These are phyloP conservation scores for Patella caerulea DNA, from an alignment of 2,888 invertebrate genomes.

Conservation along the genomic window DNA sequence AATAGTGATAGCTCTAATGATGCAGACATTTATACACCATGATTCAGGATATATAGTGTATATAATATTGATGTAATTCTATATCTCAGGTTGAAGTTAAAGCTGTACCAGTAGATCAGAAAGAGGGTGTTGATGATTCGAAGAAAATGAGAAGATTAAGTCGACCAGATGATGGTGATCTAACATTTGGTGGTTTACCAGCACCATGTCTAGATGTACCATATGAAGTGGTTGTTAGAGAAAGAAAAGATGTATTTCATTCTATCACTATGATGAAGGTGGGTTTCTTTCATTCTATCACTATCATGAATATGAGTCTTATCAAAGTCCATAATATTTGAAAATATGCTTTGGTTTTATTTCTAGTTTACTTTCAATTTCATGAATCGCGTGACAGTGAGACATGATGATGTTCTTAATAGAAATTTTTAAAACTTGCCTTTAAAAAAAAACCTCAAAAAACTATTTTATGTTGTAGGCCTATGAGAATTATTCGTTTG, in stretches of 20 bases:
- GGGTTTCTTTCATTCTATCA: slow-evolving; percentile 27
- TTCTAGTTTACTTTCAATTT: no score
- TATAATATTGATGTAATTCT: not conserved
- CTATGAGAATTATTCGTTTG: slow-evolving; percentile 93
- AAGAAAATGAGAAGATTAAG: slow-evolving; percentile 76
- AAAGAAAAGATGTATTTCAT: slow-evolving; percentile 90
- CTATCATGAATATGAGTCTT: no score
- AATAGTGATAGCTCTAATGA: no score
- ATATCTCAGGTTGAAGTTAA: slow-evolving; percentile 78
- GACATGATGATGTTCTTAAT: no score
- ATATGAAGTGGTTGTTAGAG: slow-evolving; percentile 89
- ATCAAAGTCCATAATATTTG: no score
- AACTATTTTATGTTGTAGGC: slow-evolving; percentile 74
- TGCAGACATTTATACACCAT: no score
- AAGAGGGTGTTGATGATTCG: slow-evolving; percentile 76
- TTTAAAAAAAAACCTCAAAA: slow-evolving; percentile 1
- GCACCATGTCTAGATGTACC: slow-evolving; percentile 80
- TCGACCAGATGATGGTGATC: slow-evolving; percentile 60
- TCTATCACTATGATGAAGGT: slow-evolving; percentile 96
- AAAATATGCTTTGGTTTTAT: no score
- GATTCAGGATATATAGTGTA: no score
- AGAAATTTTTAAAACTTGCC: not conserved
- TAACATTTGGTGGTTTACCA: slow-evolving; percentile 78
- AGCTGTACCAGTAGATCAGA: slow-evolving; percentile 79
- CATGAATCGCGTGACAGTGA: no score